Base-by-base conservation (phyloP, 1,140 invertebrate species). In the Drosophila busckii region DNA sequence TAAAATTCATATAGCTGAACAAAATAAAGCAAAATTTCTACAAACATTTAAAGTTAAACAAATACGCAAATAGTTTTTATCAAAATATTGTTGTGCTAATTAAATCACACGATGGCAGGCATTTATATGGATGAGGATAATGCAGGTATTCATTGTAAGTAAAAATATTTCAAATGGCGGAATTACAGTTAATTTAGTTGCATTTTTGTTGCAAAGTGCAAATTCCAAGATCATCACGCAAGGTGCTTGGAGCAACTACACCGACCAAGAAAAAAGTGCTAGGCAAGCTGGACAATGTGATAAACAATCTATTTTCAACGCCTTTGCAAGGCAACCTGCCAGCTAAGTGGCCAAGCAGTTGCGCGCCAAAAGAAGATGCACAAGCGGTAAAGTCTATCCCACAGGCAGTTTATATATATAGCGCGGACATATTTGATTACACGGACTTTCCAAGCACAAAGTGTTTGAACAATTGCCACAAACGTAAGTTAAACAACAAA, bases 301-400 rank as follows among this genome's bases (percentile, higher is more conserved):
- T 45, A 31, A 46, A 46, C 23, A 60, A 54, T 6, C 1, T 20
- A 2, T 7, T 25, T n/a, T 0, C 34, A 3, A 60, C 56, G 10
- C 56, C 56, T 1, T 45, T 44, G 4, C 44, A 31, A 13, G 19
- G 9, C 15, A n/a, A n/a, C n/a, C n/a, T n/a, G 13, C 10, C 31
- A 23, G 23, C 3, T 13, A 37, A 28, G 8, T 40, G 32, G 25
- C 48, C 48, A 3, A 4, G n/a, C 3, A 53, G 23, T 12, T 59
- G 48, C 38, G 32, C 50, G 26, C 56, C 56, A 38, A 60, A 60
- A 60, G n/a, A 54, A 49, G 3, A 10, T 60, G 20, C 56, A 60
- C 10, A 54, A 45, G 15, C 49, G 45, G 6, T 26, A 45, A 25
- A 19, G 10, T 56, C 1, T 49, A 56, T 41, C 44, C 44, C 3